A percentile compares a stretch with the other conserved stretches of the same genome.
phyloP scores from a whole-genome alignment of 2,797 vertebrate species.

The Anisognathus igniventris region DNA sequence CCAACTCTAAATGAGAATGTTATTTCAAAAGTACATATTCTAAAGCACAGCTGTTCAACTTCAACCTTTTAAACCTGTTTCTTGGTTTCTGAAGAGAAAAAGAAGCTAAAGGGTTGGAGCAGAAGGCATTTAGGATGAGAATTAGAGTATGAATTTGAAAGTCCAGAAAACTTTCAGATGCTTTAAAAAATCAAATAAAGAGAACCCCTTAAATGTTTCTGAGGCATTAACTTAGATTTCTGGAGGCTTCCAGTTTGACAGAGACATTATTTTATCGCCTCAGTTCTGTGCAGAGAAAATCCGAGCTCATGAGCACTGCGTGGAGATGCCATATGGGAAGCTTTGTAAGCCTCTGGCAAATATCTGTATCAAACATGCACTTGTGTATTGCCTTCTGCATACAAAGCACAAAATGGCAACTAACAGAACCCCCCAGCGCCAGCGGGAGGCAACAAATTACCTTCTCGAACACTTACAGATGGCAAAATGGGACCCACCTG shows the following conservation, averaged over 20 bases:
- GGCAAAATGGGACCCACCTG: conserved; percentile 7
- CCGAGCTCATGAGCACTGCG: not conserved
- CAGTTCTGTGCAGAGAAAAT: not conserved
- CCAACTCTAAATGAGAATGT: not conserved
- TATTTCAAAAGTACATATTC: not conserved
- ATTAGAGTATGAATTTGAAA: not conserved
- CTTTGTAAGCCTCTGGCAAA: conserved; percentile 58
- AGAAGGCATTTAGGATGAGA: not conserved
- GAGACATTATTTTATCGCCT: not conserved
- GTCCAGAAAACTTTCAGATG: not conserved
- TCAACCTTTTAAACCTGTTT: not conserved
- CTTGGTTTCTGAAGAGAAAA: not conserved
- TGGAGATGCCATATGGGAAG: conserved; percentile 39
- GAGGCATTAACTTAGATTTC: not conserved
- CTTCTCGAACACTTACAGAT: conserved; percentile 15
- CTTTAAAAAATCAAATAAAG: not conserved
- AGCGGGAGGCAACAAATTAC: conserved; percentile 9
- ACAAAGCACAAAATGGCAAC: conserved; percentile 19
- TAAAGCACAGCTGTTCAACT: not conserved
- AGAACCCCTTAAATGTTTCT: not conserved
- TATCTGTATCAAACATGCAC: conserved; percentile 11
- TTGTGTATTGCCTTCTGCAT: not conserved
- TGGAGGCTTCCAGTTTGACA: not conserved
- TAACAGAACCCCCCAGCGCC: not conserved
- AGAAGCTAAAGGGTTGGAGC: not conserved